Percentiles rank a stretch among this genome's conserved stretches.
Evolutionary conservation across 2,797 vertebrate species (phyloP).

Genomic region (Galago senegalensis): DNA sequence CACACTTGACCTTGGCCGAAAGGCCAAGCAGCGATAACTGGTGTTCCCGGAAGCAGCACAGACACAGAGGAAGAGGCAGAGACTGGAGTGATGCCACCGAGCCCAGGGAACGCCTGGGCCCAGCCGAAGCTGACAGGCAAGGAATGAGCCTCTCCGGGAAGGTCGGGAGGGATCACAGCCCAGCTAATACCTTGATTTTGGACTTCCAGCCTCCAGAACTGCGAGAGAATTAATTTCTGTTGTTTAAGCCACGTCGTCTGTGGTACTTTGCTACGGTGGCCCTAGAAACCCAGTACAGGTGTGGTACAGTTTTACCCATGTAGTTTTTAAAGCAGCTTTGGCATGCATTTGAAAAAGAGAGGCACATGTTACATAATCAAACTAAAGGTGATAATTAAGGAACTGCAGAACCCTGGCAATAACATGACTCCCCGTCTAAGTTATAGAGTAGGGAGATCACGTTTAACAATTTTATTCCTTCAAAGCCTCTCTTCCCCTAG

Average conservation of each 20-base stretch:
- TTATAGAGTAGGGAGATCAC: neutral
- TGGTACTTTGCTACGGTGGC: neutral
- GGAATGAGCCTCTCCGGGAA: neutral
- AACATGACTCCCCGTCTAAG: neutral
- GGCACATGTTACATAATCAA: neutral
- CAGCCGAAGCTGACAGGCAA: neutral
- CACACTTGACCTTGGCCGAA: too few relatives aligned
- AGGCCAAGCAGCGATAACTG: neutral
- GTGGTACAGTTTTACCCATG: neutral
- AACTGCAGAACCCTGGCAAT: neutral
- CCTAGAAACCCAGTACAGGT: neutral
- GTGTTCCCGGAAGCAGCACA: neutral
- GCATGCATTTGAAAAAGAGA: conserved; percentile 4
- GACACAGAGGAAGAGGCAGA: neutral
- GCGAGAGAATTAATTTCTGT: neutral
- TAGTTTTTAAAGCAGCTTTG: conserved; percentile 4
- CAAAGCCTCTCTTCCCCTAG: neutral
- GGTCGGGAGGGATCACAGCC: neutral
- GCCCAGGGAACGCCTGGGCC: neutral
- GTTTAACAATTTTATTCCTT: conserved; percentile 38
- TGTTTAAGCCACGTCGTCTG: neutral
- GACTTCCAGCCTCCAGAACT: neutral
- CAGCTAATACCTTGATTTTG: neutral
- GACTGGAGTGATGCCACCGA: neutral
- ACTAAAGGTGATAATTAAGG: conserved; percentile 11